Evolutionary conservation across 1,140 invertebrate genomes (phyloP).

Genomic region (Belonocnema kinseyi): DNA sequence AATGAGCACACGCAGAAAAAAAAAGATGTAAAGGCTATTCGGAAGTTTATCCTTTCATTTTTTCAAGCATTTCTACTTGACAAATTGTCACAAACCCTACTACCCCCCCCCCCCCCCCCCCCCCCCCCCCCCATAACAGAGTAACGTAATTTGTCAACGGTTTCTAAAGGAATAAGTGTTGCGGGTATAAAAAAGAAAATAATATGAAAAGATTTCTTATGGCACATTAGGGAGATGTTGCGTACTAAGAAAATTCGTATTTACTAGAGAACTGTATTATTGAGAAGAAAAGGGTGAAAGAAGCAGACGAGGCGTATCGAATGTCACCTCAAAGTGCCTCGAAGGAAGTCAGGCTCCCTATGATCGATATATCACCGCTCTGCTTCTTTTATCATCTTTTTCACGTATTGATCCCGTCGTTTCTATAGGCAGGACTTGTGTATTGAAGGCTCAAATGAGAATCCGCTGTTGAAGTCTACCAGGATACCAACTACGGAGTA

Average conservation of each 20-base stretch:
- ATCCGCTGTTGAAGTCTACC: no score
- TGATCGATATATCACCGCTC: slow-evolving; percentile 8
- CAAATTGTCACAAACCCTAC: no score
- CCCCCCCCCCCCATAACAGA: no score
- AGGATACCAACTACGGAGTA: no score
- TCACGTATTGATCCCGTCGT: not conserved
- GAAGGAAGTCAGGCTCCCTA: not conserved
- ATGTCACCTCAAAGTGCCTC: slow-evolving; percentile 1
- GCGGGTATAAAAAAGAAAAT: not conserved
- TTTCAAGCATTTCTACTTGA: no score
- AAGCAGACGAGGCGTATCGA: not conserved
- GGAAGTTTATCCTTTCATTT: no score
- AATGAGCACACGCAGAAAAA: no score
- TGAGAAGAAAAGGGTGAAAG: slow-evolving; percentile 8
- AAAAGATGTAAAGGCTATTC: no score
- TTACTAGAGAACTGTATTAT: slow-evolving; percentile 5
- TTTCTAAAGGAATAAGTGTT: no score
- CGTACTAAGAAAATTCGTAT: not conserved
- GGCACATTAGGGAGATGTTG: not conserved
- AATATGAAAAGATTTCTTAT: not conserved
- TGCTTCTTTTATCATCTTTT: not conserved
- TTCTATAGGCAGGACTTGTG: not conserved
- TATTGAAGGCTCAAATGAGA: no score
- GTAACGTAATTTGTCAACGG: no score
- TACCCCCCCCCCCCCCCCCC: no score